phyloP scores from a whole-genome alignment of 2,113 vertebrate genomes.

The Pholis gunnellus region DNA sequence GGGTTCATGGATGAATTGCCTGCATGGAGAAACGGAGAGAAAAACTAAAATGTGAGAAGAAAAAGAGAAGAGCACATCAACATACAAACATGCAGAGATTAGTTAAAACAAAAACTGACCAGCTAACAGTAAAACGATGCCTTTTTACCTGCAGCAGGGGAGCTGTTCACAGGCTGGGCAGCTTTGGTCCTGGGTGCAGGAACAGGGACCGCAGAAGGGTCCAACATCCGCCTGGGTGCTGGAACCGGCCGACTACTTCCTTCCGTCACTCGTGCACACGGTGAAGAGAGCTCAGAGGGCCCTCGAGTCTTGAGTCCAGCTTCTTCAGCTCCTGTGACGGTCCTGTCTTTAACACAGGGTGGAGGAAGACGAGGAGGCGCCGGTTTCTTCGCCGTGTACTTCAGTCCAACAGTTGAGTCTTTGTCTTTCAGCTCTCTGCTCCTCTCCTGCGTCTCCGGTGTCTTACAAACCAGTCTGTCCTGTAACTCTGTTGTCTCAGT shows the following conservation, averaged over 20 bases:
- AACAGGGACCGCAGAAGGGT: slow-evolving; percentile 37
- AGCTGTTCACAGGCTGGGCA: background rate
- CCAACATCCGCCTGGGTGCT: slow-evolving; percentile 10
- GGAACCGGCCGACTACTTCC: slow-evolving; percentile 43
- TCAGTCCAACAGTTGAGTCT: background rate
- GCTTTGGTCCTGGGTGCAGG: slow-evolving; percentile 37
- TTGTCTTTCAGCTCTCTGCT: background rate
- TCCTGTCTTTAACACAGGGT: slow-evolving; percentile 1
- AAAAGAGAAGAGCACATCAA: background rate
- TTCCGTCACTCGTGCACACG: background rate
- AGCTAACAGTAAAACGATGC: background rate
- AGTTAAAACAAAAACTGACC: background rate
- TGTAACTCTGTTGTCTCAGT: slow-evolving; percentile 37
- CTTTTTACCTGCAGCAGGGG: slow-evolving; percentile 58
- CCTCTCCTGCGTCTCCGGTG: background rate
- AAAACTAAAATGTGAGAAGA: background rate
- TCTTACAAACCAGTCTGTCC: slow-evolving; percentile 39
- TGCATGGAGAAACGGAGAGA: slow-evolving; percentile 30
- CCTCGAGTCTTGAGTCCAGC: background rate
- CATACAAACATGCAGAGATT: background rate
- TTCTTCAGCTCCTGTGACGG: background rate
- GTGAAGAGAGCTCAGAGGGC: background rate
- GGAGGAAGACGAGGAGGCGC: slow-evolving; percentile 10
- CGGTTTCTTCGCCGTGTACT: background rate
- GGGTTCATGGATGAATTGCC: slow-evolving; percentile 14